Evolutionary conservation across 1,140 invertebrate species (phyloP).

Genomic region (Dermatophagoides farinae): DNA sequence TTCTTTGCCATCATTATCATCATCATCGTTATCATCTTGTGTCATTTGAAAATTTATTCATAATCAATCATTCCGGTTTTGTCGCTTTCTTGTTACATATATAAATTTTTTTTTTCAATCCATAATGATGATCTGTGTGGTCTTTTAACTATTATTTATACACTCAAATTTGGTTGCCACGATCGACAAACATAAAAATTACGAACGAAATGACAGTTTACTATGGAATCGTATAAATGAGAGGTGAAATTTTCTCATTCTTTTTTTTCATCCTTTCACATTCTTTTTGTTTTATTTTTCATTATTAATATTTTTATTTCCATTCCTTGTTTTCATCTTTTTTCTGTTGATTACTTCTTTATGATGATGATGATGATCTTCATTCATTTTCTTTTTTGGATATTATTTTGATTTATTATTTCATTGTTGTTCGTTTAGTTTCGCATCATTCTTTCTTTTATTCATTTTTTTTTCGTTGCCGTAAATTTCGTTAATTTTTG

Average conservation of each 20-base stretch:
- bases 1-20: not conserved
- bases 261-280: not conserved
- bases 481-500: not conserved
- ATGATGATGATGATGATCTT: too few relatives aligned
- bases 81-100: not conserved
- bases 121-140: too few relatives aligned
- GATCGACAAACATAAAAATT: not conserved
- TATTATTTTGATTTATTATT: not conserved
- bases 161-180: too few relatives aligned
- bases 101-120: too few relatives aligned
- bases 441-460: not conserved
- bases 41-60: not conserved
- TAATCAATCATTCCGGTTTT: too few relatives aligned
- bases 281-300: not conserved
- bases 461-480: not conserved
- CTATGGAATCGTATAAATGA: constrained; percentile 2
- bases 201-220: not conserved
- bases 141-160: too few relatives aligned
- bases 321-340: too few relatives aligned
- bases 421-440: not conserved
- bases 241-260: not conserved
- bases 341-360: too few relatives aligned
- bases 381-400: too few relatives aligned
- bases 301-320: not conserved
- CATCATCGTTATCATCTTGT: not conserved